Evolutionary conservation across 2,888 invertebrate species (phyloP), one percentile per base, ranked within the genome.

Genomic region (Hofmannophila pseudospretella): DNA sequence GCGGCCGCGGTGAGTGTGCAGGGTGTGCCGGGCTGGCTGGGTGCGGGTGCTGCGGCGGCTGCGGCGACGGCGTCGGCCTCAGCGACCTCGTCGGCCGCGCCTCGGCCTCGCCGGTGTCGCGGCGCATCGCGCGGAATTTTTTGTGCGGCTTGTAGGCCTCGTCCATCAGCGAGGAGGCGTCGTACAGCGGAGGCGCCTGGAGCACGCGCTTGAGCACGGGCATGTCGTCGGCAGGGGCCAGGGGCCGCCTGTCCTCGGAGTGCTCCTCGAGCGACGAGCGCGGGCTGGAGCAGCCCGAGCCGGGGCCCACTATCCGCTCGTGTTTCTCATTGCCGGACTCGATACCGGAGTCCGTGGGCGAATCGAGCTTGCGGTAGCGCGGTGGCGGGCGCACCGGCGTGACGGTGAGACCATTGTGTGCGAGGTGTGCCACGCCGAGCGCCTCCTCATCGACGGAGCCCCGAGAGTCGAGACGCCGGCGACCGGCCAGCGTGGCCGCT

Each of bases 111-210:
- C 93, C 93, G 1, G 92, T 91, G 66, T 95, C 95, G 54, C 94
- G 94, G 14, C 95, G 88, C 67, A 95, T 86, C 1, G 95, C 95
- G 29, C 97, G 92, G 90, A 97, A 97, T 77, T 97, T 97, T 81
- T 97, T 97, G 88, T 97, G 97, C 43, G 96, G 96, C 72, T 96
- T 96, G 87, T 97, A 97, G 9, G 96, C 96, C 79, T 96, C 96
- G 72, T 96, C 96, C 96, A 97, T 96, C 39, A 97, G 80, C 1
- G 94, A 93, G 67, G 94, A 94, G 38, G 96, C 95, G 67, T 96
- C 96, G 76, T 96, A 95, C 4, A 96, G 84, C 0, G 96, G 97
- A 1, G 97, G 97, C 1, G 97, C 96, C 70, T 97, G 96, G 11
- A 97, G 89, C 2, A 96, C 97, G 35, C 96, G 91, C 73, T 97